Base-by-base conservation (phyloP, 2,888 invertebrate genomes). In the Orchesella flavescens region DNA sequence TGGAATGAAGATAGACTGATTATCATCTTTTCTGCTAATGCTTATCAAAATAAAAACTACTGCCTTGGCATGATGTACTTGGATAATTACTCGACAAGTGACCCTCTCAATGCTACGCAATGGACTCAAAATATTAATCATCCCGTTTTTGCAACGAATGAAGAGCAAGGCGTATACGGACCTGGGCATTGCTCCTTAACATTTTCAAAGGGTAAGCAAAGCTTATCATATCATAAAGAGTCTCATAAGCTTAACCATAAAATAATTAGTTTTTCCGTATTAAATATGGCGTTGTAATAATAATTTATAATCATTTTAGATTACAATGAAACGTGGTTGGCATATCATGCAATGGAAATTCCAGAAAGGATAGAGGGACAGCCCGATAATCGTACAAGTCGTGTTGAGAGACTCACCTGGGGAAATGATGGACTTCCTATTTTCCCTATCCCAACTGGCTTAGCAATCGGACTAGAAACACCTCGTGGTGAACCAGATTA, bases 61-160 rank as follows among this genome's bases (percentile, higher is more conserved):
- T 84, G 84, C 57, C 19, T 87, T 21, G 87, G 86, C 21, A 79
- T 87, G 76, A 87, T 87, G 71, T 85, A 85, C 12, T 84, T 87
- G 13, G 86, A 87, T 44, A 82, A 79, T 17, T 79, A 79, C 49
- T 72, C 71, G 0, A 65, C 15, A 15, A 73, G 80, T 17, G 80
- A 84, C 49, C 84, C 84, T 23, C 44, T 84, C 1, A 80, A 80
- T 66, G 80, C 44, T n/a, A 80, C 80, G 7, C 80, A 80, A 0
- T 80, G 84, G 84, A 49, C 43, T 13, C 74, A 84, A 59, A 59
- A 55, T 23, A 69, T 84, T 49, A 24, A 72, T 19, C 49, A 63
- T 21, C 81, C 81, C 7, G 72, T 81, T 21, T 81, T 84, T 46
- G 55, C 61, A 10, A 66, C 72, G 34, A 84, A 84, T 68, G 84